Evolutionary conservation across 2,888 invertebrate species (phyloP).

Genomic region (Exocentrus adspersus): DNA sequence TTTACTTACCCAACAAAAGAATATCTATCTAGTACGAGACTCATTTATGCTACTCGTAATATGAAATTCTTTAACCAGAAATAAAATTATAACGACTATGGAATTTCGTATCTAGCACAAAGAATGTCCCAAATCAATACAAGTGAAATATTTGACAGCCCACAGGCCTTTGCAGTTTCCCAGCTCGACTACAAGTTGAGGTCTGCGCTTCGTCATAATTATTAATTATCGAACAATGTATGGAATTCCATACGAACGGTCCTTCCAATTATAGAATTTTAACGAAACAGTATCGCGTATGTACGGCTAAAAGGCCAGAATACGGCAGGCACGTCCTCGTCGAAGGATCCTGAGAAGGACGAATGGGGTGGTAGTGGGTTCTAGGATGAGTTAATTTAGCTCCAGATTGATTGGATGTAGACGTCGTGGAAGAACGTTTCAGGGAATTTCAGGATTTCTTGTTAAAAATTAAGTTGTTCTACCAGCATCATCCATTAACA

Average conservation of each 20-base stretch:
- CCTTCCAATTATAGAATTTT: constrained; percentile 8
- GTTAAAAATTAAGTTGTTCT: too few species aligned
- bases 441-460: too few species aligned
- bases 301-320: neutral
- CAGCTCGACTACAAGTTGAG: neutral
- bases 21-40: too few species aligned
- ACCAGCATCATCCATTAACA: too few species aligned
- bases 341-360: neutral
- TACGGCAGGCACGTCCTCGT: neutral
- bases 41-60: too few species aligned
- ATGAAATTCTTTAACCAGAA: neutral
- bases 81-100: neutral
- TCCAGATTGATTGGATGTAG: neutral
- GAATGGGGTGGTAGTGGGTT: neutral
- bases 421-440: too few species aligned
- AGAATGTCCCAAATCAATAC: constrained; percentile 15
- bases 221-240: constrained; percentile 24
- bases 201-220: constrained; percentile 15
- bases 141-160: constrained; percentile 12
- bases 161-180: constrained; percentile 7
- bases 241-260: constrained; percentile 11
- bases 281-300: constrained; percentile 13
- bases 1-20: too few species aligned
- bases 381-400: neutral
- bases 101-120: constrained; percentile 2